A percentile compares a stretch with the other conserved stretches of the same genome.
phyloP scores from a whole-genome alignment of 2,113 vertebrate genomes.

The Rhodinocichla rosea region DNA sequence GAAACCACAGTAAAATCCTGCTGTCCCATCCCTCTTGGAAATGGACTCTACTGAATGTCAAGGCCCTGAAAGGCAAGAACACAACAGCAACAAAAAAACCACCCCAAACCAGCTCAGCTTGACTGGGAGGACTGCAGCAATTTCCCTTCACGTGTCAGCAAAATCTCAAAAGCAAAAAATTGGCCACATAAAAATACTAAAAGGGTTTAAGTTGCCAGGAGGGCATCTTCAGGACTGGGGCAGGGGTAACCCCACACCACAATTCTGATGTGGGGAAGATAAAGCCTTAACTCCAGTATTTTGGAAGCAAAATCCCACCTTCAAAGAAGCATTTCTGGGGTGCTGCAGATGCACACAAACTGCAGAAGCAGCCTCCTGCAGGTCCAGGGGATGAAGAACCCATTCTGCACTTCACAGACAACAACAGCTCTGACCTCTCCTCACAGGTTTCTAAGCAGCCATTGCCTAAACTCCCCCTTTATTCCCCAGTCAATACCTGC shows the following conservation, averaged over 20 bases:
- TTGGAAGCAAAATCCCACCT: background rate
- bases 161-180: too few species aligned
- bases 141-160: background rate
- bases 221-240: background rate
- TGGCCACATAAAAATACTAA: rapidly evolving
- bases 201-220: background rate
- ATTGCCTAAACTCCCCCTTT: background rate
- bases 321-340: background rate
- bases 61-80: background rate
- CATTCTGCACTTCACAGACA: background rate
- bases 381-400: background rate
- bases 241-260: background rate
- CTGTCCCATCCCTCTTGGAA: background rate
- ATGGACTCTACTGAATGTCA: background rate
- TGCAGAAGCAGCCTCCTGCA: background rate
- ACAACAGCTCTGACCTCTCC: background rate
- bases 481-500: background rate
- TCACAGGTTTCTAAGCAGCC: background rate
- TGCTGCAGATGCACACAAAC: background rate
- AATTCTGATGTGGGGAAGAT: rapidly evolving
- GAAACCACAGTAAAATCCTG: slow-evolving; percentile 8
- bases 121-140: background rate
- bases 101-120: background rate
- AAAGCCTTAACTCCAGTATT: background rate
- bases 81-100: background rate